Evolutionary conservation across 1,140 invertebrate genomes (phyloP).

Genomic region (Pseudomyrmex dendroicus): DNA sequence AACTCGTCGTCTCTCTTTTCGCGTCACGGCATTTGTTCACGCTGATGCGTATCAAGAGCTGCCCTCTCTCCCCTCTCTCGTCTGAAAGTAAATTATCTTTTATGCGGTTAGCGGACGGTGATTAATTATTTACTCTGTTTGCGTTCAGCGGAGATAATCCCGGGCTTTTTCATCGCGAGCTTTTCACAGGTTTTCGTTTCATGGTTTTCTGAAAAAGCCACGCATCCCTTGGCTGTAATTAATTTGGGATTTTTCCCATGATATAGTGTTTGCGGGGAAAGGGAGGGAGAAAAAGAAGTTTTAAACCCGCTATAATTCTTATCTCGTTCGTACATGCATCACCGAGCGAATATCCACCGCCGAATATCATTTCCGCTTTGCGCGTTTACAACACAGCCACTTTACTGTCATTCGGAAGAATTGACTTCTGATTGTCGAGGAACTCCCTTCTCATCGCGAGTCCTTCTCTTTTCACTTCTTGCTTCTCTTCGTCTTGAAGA

Average conservation of each 20-base stretch:
- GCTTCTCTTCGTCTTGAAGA: constrained; percentile 28
- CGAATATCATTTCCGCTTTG: constrained; percentile 51
- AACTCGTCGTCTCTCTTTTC: background rate
- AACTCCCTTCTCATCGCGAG: constrained; percentile 3
- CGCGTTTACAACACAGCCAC: constrained; percentile 49
- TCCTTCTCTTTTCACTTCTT: constrained; percentile 23
- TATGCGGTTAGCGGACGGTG: constrained; percentile 29
- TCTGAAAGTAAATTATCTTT: constrained; percentile 47
- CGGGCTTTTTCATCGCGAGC: constrained; percentile 35
- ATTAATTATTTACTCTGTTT: constrained; percentile 52
- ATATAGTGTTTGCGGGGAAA: too few species aligned
- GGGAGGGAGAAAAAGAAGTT: background rate
- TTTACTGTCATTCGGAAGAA: constrained; percentile 62
- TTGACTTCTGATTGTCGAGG: constrained; percentile 46
- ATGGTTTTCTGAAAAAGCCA: constrained; percentile 16
- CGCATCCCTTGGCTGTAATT: constrained; percentile 19
- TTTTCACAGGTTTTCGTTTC: constrained; percentile 23
- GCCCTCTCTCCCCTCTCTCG: too few species aligned
- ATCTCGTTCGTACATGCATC: constrained; percentile 49
- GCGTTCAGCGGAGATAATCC: constrained; percentile 33
- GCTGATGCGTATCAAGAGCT: constrained; percentile 1
- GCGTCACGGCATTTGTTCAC: background rate
- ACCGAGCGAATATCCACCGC: background rate
- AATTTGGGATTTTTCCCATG: constrained; percentile 30
- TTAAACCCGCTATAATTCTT: constrained; percentile 26